Evolutionary conservation across 2,888 invertebrate species (phyloP), one percentile per base, ranked within the genome.

Genomic region (Acanthosepion esculentum): DNA sequence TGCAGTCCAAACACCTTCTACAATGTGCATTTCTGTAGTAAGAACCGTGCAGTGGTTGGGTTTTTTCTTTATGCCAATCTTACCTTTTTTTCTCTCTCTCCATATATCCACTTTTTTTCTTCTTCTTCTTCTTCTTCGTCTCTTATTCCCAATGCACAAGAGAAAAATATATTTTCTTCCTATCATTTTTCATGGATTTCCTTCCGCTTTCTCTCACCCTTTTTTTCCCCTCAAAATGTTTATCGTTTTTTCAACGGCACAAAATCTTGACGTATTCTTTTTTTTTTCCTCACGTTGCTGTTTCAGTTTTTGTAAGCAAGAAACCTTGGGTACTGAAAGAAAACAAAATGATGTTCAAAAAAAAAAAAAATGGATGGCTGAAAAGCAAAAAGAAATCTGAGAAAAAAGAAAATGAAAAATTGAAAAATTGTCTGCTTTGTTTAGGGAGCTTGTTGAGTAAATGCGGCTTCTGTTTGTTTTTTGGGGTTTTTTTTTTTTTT

Each of bases 281-380:
- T 78, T 0, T 78, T 78, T 33, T 12, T 1, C 23, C 15, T 78
- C 33, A 15, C 33, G 10, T 15, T 3, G 78, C 33, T 33, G 33
- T 78, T 78, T 78, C 18, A n/a, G 12, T n/a, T 78, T 29, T 33
- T n/a, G 78, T 78, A 78, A 78, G 78, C 12, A n/a, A 78, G 78
- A 78, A 78, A 78, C 78, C 78, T 78, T 78, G 78, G 78, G n/a
- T n/a, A 78, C 78, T 78, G 78, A 78, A 78, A 78, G 78, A 33
- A 78, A 78, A 15, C 59, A 59, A 59, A 59, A 59, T 59, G 23
- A 59, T 59, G 23, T 23, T 6, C 10, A 55, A 15, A 55, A 59
- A 59, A 59, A 59, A 59, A 59, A 23, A 20, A 59, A 23, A 23
- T 23, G 20, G 59, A 59, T 23, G 59, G 23, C 23, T 59, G 59